phyloP scores from a whole-genome alignment of 2,113 vertebrate species.

The Hydrolagus affinis region DNA sequence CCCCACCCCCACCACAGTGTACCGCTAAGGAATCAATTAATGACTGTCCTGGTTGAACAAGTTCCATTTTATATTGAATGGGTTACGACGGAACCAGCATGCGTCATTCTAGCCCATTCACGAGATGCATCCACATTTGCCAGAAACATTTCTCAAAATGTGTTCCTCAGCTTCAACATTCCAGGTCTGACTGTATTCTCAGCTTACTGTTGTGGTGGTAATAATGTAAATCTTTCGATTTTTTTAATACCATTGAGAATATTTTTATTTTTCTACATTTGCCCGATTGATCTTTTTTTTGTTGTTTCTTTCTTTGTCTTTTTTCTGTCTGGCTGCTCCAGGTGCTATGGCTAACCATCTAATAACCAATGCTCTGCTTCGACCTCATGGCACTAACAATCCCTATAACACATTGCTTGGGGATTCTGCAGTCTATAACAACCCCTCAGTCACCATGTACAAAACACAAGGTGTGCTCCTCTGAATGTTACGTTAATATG shows the following conservation, averaged over 20 bases:
- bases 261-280: slow-evolving; percentile 68
- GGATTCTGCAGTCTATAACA: slow-evolving; percentile 98
- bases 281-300: slow-evolving; percentile 82
- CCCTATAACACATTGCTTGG: slow-evolving; percentile 99
- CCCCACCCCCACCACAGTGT: slow-evolving; percentile 14
- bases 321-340: slow-evolving; percentile 87
- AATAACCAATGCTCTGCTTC: slow-evolving; percentile 99
- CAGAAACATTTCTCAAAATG: slow-evolving; percentile 20
- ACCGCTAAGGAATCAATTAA: slow-evolving; percentile 10
- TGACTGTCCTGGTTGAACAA: neutral
- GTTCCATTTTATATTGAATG: neutral
- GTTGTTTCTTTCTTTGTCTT: slow-evolving; percentile 77
- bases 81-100: neutral
- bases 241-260: slow-evolving; percentile 32
- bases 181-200: slow-evolving; percentile 15
- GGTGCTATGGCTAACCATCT: slow-evolving; percentile 99
- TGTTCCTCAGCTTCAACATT: slow-evolving; percentile 21
- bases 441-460: slow-evolving; percentile 99
- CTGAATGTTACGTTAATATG: slow-evolving; percentile 48
- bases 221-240: slow-evolving; percentile 18
- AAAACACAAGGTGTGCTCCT: slow-evolving; percentile 97
- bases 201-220: slow-evolving; percentile 24
- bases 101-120: neutral
- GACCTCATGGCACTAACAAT: slow-evolving; percentile 99
- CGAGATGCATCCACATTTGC: neutral